phyloP scores from a whole-genome alignment of 2,113 vertebrate genomes.

The Siniperca knerii region DNA sequence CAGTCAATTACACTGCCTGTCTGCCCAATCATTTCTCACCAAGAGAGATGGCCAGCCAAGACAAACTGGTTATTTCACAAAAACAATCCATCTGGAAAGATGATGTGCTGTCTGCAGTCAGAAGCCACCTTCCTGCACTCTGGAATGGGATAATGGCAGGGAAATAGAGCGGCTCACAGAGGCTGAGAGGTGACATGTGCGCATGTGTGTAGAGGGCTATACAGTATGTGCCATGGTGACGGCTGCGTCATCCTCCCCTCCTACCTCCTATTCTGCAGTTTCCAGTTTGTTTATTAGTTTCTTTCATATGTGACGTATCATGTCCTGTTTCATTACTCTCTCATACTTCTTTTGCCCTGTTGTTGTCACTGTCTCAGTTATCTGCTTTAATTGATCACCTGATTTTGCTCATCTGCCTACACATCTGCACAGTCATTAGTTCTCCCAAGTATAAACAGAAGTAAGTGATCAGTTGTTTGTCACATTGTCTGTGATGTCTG shows the following conservation, averaged over 20 bases:
- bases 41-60: constrained; percentile 76
- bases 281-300: constrained; percentile 24
- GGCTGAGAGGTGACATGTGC: constrained; percentile 18
- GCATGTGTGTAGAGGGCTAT: constrained; percentile 9
- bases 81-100: constrained; percentile 81
- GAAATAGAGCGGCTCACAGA: constrained; percentile 41
- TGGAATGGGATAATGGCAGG: constrained; percentile 63
- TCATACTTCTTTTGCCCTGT: neutral
- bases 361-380: neutral
- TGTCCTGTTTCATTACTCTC: constrained; percentile 4
- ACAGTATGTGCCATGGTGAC: constrained; percentile 10
- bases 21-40: constrained; percentile 81
- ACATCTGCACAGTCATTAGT: constrained; percentile 9
- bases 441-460: neutral
- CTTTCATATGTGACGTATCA: constrained; percentile 8
- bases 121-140: constrained; percentile 53
- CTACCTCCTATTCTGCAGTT: neutral
- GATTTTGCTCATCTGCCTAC: constrained; percentile 17
- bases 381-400: constrained; percentile 18
- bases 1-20: constrained; percentile 82
- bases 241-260: constrained; percentile 4
- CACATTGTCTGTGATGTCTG: constrained; percentile 2
- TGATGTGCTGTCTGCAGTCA: constrained; percentile 64
- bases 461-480: neutral
- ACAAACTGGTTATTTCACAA: constrained; percentile 83